phyloP scores from a whole-genome alignment of 2,113 vertebrate genomes.

The Galemys pyrenaicus region DNA sequence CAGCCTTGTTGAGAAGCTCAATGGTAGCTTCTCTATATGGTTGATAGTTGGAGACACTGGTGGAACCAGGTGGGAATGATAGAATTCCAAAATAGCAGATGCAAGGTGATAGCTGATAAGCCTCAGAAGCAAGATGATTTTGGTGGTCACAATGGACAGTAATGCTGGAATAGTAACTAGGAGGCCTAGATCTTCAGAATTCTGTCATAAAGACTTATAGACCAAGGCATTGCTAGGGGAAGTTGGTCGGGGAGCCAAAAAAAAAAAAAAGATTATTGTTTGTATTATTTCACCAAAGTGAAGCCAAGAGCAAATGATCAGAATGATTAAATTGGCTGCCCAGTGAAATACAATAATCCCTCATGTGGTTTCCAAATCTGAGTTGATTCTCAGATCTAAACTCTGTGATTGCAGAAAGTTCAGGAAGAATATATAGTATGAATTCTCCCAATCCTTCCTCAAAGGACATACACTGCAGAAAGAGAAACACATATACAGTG shows the following conservation, averaged over 20 bases:
- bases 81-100: background rate
- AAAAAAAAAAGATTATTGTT: background rate
- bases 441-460: background rate
- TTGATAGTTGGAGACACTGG: background rate
- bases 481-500: background rate
- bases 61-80: background rate
- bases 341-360: background rate
- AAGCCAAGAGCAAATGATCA: background rate
- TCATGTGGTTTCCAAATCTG: background rate
- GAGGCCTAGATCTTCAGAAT: background rate
- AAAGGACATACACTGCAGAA: background rate
- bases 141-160: background rate
- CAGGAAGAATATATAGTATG: background rate
- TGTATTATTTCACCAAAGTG: background rate
- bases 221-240: background rate
- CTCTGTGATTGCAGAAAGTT: background rate
- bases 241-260: background rate
- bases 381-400: slow-evolving; percentile 16
- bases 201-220: background rate
- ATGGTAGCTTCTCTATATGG: background rate
- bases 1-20: background rate
- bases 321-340: background rate
- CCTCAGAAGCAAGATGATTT: background rate
- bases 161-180: background rate
- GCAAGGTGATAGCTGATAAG: background rate